These are phyloP conservation scores for Ophion costatus DNA, from an alignment of 2,888 invertebrate genomes.

Conservation along the genomic window DNA sequence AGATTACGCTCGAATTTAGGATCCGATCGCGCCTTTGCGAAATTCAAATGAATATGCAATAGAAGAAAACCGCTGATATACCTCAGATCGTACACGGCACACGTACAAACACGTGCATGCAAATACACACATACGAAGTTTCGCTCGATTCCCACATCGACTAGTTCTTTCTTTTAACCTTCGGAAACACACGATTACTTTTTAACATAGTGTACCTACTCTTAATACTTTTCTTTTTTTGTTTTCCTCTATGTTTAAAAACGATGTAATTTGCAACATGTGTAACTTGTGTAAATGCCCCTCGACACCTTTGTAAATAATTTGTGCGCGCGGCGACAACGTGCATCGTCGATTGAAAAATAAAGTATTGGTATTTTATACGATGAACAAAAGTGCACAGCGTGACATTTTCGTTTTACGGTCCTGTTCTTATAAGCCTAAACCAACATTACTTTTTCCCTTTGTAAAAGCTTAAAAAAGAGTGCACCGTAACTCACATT, in stretches of 20 bases:
- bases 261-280: conserved; percentile 73
- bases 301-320: conserved; percentile 76
- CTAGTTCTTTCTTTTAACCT: conserved; percentile 65
- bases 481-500: no score
- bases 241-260: conserved; percentile 68
- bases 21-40: conserved; percentile 44
- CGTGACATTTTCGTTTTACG: background rate
- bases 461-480: background rate
- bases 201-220: conserved; percentile 72
- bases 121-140: conserved; percentile 44
- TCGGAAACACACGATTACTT: conserved; percentile 72
- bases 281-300: conserved; percentile 74
- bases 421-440: background rate
- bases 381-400: conserved; percentile 65
- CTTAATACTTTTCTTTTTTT: conserved; percentile 66
- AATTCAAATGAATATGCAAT: conserved; percentile 53
- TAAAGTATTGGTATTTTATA: conserved; percentile 83
- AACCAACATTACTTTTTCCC: background rate
- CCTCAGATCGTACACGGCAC: conserved; percentile 67
- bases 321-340: conserved; percentile 67
- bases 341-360: conserved; percentile 78
- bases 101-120: conserved; percentile 45
- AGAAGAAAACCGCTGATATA: conserved; percentile 70
- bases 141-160: conserved; percentile 67
- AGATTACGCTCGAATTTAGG: conserved; percentile 27